Base-by-base conservation (phyloP, 1,140 invertebrate species). In the Ctenoplectra terminalis region DNA sequence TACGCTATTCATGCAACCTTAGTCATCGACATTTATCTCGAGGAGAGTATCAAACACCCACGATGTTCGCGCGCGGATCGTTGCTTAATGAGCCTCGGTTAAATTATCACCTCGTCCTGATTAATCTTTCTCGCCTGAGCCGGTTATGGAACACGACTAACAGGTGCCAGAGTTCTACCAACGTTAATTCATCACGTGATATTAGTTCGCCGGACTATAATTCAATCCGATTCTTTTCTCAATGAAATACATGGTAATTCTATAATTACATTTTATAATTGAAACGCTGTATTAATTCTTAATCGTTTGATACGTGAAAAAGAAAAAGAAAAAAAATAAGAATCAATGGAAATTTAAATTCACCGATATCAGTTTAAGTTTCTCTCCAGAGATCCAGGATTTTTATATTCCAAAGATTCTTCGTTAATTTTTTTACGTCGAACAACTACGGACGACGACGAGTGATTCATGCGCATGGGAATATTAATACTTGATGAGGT, bases 21-120 rank as follows among this genome's bases (percentile, higher is more conserved):
- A 60, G 31, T 37, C 58, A 63, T 37, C 20, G 31, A 23, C 56
- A 43, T 79, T 79, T 79, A 79, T 79, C 77, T 79, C 56, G 34
- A 37, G 77, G 46, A 60, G 48, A 79, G 56, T 58, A 72, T 79
- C 77, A 43, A n/a, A 72, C 67, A 50, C 63, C 50, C 52, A 77
- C 75, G 64, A 34, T 26, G 63, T 72, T 71, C 54, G 34, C 29
- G 46, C 56, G 3, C 56, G 56, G n/a, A 11, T 61, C 43, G 67
- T 46, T 52, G 70, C 69, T 79, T 72, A 79, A 79, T 61, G 69
- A 79, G 46, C 58, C 56, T n/a, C 67, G 67, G 67, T 72, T 79
- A 79, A 79, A 79, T 72, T 79, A 79, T 79, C 54, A 79, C 56
- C 67, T 60, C 48, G 50, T 37, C 15, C 64, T 70, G 77, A 72